A percentile compares a stretch with the other conserved stretches of the same genome.
These are phyloP conservation scores for Osmerus eperlanus DNA, from an alignment of 2,113 vertebrate species.

Conservation along the genomic window DNA sequence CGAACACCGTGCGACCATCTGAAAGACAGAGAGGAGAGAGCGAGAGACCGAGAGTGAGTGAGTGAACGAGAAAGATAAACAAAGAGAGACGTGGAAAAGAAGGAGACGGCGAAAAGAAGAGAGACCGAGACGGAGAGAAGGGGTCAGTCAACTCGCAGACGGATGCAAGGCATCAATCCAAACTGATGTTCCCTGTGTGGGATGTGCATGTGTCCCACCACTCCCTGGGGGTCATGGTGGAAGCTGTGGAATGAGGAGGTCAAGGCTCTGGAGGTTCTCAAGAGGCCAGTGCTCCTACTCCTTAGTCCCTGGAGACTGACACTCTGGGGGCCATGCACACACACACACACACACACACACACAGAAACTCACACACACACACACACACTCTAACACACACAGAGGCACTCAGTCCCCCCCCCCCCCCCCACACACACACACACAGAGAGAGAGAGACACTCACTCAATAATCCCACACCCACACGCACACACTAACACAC, in stretches of 20 bases:
- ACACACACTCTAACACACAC: neutral
- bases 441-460: neutral
- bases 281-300: slow-evolving; percentile 53
- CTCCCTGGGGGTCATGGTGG: slow-evolving; percentile 25
- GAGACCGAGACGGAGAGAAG: slow-evolving; percentile 55
- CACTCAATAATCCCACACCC: slow-evolving; percentile 1
- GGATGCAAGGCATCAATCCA: neutral
- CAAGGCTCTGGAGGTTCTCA: slow-evolving; percentile 50
- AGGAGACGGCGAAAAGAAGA: neutral
- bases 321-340: slow-evolving; percentile 30
- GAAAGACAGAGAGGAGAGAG: slow-evolving; percentile 19
- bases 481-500: slow-evolving; percentile 13
- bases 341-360: slow-evolving; percentile 4
- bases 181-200: neutral
- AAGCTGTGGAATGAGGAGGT: slow-evolving; percentile 50
- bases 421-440: neutral
- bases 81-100: neutral
- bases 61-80: neutral
- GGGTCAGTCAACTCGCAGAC: neutral
- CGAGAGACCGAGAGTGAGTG: neutral
- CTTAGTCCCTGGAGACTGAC: slow-evolving; percentile 26
- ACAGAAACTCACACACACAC: neutral
- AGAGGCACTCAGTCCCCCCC: too few species aligned
- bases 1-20: slow-evolving; percentile 82
- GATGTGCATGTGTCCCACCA: neutral